Base-by-base conservation (phyloP, 2,797 vertebrate species). In the Sylvilagus floridanus region DNA sequence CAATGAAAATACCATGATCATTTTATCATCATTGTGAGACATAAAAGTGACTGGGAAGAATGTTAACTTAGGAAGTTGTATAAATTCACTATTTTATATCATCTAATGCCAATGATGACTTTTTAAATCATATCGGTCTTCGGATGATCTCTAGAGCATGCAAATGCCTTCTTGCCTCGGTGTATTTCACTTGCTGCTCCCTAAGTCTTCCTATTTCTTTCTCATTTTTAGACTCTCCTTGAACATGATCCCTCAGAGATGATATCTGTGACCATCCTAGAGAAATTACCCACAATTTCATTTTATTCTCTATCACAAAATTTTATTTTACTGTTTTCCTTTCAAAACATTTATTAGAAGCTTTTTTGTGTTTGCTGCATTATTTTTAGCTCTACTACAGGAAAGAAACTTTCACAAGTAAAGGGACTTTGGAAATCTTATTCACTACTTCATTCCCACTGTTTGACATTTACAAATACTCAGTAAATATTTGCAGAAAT, bases 401-500 rank as follows among this genome's bases (percentile, higher is more conserved):
- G 5, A 90, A 78, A 69, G 7, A 50, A 85, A 79, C 2, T 82
- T 95, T 2, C 78, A n/a, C 2, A 79, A 84, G 28, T 32, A 81
- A 91, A 78, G 47, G 57, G 2, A 72, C 16, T 17, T 83, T 86
- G 13, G 75, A 82, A 86, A 37, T 71, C 2, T 68, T 84, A 10
- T 24, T 91, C 35, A 71, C 4, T 42, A 4, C 26, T 90, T 3
- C 81, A 52, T 76, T 95, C 17, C 2, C 14, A 75, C 22, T 28
- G 2, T 7, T 4, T 87, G 21, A 16, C 7, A 73, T 91, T 91
- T 42, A 73, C 28, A 90, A 42, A 57, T 66, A 88, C 12, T 88
- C 19, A 17, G 24, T 73, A 88, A 94, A 79, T 71, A 89, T 42
- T 52, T 93, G 79, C 42, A 30, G 65, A 90, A 50, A 50, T 30